phyloP scores from a whole-genome alignment of 92 coral and sea anemone genomes.

The Diadumene lineata region DNA sequence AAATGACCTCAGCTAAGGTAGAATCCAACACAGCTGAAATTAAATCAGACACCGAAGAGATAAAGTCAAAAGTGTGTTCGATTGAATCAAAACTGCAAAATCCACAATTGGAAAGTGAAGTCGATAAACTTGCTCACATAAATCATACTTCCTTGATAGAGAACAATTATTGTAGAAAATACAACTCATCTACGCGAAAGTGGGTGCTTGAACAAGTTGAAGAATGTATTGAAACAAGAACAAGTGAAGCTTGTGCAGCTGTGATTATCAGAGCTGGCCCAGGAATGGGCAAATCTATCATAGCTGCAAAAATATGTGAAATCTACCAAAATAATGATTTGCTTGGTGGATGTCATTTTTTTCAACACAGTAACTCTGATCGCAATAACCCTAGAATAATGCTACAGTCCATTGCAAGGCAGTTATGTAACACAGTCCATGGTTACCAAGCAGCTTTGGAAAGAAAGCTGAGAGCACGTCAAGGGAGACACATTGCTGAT shows the following conservation, averaged over 20 bases:
- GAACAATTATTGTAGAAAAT: neutral
- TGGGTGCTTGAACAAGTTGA: constrained; percentile 27
- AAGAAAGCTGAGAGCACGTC: constrained; percentile 17
- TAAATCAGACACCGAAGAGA: neutral
- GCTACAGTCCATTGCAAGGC: constrained; percentile 53
- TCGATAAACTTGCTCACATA: constrained; percentile 1
- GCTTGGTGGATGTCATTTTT: too few relatives aligned
- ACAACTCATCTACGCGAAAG: constrained; percentile 25
- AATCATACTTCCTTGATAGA: neutral
- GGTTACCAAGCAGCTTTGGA: constrained; percentile 36
- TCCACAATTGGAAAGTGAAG: constrained; percentile 55
- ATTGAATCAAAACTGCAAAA: too few relatives aligned
- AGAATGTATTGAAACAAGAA: constrained; percentile 6
- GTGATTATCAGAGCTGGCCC: constrained; percentile 36
- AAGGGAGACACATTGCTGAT: constrained; percentile 11
- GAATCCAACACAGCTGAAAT: too few relatives aligned
- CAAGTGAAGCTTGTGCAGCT: constrained; percentile 16
- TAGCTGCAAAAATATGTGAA: constrained; percentile 35
- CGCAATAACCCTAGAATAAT: constrained; percentile 41
- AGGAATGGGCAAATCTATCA: constrained; percentile 47
- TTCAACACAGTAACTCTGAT: too few relatives aligned
- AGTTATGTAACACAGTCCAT: constrained; percentile 36
- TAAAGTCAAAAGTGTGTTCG: neutral
- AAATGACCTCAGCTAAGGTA: too few relatives aligned
- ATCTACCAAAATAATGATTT: constrained; percentile 26